Conservation (phyloP, 2,113 vertebrate genomes). For the Apus apus region DNA sequence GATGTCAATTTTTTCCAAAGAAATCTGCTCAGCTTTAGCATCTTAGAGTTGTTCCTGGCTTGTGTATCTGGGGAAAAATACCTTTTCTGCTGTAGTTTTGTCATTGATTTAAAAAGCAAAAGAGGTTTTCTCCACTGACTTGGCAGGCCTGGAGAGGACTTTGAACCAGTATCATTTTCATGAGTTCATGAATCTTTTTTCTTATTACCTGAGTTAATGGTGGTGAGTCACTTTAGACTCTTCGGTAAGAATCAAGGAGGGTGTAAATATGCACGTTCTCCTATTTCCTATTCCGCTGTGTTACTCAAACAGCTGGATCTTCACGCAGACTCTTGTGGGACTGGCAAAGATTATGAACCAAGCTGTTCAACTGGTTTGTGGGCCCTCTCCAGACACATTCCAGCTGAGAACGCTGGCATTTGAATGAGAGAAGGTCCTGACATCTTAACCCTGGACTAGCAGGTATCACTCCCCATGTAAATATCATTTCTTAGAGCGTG, state of each 20-base stretch:
- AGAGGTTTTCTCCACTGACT: not conserved
- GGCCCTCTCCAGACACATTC: constrained; percentile 48
- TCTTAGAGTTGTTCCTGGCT: not conserved
- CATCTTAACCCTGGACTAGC: constrained; percentile 61
- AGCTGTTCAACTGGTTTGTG: constrained; percentile 15
- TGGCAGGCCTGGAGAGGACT: not conserved
- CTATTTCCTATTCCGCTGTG: constrained; percentile 17
- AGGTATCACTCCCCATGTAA: constrained; percentile 58
- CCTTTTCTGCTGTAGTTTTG: not conserved
- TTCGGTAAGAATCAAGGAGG: not conserved
- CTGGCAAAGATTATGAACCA: constrained; percentile 34
- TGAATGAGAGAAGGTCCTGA: constrained; percentile 64
- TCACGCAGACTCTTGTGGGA: not conserved
- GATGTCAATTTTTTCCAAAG: not conserved
- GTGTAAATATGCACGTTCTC: not conserved
- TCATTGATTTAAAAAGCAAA: not conserved
- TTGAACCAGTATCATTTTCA: not conserved
- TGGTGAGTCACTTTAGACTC: not conserved
- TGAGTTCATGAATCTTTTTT: not conserved
- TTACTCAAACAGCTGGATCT: constrained; percentile 36
- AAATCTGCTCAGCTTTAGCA: not conserved
- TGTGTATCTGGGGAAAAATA: not conserved
- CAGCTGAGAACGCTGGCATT: constrained; percentile 46
- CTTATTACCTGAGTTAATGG: not conserved
- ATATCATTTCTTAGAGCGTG: constrained; percentile 27